These are phyloP conservation scores for Epicampocera succincta DNA, from an alignment of 2,888 invertebrate genomes.

Conservation along the genomic window DNA sequence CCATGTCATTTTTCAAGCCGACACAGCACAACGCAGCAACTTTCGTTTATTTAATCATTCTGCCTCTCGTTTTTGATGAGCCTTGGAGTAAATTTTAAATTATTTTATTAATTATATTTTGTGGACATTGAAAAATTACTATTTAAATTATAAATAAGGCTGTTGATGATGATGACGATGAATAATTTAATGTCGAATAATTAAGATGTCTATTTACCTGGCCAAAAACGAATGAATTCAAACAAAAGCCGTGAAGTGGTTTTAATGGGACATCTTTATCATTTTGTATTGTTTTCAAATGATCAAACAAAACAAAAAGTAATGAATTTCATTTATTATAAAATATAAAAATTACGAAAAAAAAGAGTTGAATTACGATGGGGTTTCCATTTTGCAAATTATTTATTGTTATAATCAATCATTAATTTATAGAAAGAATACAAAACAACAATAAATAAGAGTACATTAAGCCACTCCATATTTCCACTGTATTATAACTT, in stretches of 20 bases:
- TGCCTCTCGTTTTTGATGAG: not conserved
- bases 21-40: constrained; percentile 39
- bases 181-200: constrained; percentile 60
- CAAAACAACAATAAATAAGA: too few species aligned
- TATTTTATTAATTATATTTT: constrained; percentile 67
- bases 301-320: constrained; percentile 7
- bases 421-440: too few species aligned
- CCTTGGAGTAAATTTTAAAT: constrained; percentile 54
- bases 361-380: too few species aligned
- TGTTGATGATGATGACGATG: constrained; percentile 40
- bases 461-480: too few species aligned
- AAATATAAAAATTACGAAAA: too few species aligned
- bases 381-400: too few species aligned
- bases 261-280: constrained; percentile 35
- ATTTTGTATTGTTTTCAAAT: constrained; percentile 21
- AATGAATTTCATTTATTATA: too few species aligned
- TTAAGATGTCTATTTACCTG: constrained; percentile 47
- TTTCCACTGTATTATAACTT: too few species aligned
- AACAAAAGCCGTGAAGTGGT: constrained; percentile 39
- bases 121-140: constrained; percentile 68
- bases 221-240: constrained; percentile 10
- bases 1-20: constrained; percentile 61
- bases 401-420: too few species aligned
- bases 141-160: constrained; percentile 64
- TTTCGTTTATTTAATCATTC: constrained; percentile 21